These are phyloP conservation scores for Pyrgilauda ruficollis DNA, from an alignment of 2,113 vertebrate species.

Conservation along the genomic window DNA sequence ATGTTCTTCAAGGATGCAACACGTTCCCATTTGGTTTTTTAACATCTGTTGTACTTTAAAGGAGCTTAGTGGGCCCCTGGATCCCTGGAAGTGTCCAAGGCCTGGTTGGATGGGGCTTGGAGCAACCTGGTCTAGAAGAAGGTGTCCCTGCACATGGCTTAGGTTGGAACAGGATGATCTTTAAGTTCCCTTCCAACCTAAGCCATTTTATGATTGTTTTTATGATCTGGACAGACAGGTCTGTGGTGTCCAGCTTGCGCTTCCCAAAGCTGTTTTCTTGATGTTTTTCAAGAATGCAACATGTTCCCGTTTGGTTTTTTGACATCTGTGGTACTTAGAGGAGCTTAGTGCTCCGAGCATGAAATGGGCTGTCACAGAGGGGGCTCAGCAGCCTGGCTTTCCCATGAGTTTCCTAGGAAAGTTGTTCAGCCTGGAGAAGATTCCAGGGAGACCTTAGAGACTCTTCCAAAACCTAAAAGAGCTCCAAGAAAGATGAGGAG, in stretches of 20 bases:
- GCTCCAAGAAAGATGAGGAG: not conserved
- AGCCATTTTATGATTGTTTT: too few species aligned
- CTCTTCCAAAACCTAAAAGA: not conserved
- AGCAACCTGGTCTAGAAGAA: too few species aligned
- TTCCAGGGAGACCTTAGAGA: not conserved
- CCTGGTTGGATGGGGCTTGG: too few species aligned
- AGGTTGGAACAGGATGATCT: too few species aligned
- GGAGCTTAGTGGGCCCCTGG: not conserved
- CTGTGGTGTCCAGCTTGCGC: not conserved
- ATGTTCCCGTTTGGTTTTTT: rapidly evolving
- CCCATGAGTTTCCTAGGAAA: not conserved
- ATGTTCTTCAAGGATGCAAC: not conserved
- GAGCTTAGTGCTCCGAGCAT: not conserved
- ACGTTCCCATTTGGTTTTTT: rapidly evolving
- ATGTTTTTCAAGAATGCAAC: not conserved
- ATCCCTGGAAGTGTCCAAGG: too few species aligned
- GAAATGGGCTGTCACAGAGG: not conserved
- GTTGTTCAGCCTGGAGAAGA: not conserved
- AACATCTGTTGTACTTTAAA: not conserved
- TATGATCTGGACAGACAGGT: too few species aligned
- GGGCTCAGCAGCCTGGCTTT: not conserved
- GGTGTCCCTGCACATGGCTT: too few species aligned
- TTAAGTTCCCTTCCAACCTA: too few species aligned
- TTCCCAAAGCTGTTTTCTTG: not conserved
- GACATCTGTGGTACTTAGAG: not conserved